Percentiles rank a stretch among this genome's conserved stretches.
Evolutionary conservation across 2,113 vertebrate genomes (phyloP).

Genomic region (Symphodus melops): DNA sequence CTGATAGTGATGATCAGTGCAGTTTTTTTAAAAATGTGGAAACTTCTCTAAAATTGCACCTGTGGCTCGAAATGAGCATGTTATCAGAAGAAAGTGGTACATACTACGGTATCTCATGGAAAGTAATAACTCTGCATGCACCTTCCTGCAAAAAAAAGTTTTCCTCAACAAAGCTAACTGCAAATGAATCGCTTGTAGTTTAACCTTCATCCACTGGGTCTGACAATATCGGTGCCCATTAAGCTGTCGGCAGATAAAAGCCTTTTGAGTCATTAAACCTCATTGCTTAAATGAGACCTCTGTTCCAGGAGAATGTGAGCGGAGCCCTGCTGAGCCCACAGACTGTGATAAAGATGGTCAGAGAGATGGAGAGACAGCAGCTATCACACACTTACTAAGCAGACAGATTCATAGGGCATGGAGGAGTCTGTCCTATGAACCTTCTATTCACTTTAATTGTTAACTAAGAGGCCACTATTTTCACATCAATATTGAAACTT

Average conservation of each 20-base stretch:
- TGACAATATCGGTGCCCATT: conserved; percentile 21
- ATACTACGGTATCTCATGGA: too few relatives aligned
- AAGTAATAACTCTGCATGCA: not conserved
- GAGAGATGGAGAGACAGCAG: conserved; percentile 19
- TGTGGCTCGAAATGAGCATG: too few relatives aligned
- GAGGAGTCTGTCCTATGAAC: conserved; percentile 22
- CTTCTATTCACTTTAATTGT: too few relatives aligned
- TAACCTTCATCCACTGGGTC: conserved; percentile 10
- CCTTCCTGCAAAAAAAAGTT: not conserved
- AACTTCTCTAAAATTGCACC: not conserved
- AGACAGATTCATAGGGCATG: not conserved
- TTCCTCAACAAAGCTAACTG: conserved; percentile 26
- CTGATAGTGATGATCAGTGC: not conserved
- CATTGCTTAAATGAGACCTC: conserved; percentile 53
- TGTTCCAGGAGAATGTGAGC: conserved; percentile 34
- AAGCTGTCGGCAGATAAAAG: conserved; percentile 57
- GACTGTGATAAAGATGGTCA: conserved; percentile 23
- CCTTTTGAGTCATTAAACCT: conserved; percentile 62
- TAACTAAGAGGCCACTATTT: too few relatives aligned
- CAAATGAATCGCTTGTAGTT: conserved; percentile 35
- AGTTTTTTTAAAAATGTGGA: not conserved
- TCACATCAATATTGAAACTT: too few relatives aligned
- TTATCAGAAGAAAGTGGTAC: too few relatives aligned
- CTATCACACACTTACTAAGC: conserved; percentile 55
- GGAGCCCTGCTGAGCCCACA: conserved; percentile 14